These are phyloP conservation scores for Euglossa dilemma DNA, from an alignment of 1,140 invertebrate genomes.

Conservation along the genomic window DNA sequence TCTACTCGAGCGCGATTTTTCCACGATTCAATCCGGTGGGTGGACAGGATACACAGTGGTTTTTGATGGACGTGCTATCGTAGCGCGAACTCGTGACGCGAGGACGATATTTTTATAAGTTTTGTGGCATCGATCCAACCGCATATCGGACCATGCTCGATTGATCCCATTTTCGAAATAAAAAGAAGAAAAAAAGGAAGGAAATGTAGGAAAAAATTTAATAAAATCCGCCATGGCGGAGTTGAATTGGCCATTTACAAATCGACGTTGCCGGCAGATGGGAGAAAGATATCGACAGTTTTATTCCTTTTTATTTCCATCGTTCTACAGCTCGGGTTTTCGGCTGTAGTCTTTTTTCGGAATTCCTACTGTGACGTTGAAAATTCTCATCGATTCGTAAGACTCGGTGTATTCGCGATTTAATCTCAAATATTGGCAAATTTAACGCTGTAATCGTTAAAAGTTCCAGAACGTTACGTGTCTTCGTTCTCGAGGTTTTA, in stretches of 20 bases:
- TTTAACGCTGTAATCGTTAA: too few relatives aligned
- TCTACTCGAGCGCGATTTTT: slow-evolving; percentile 12
- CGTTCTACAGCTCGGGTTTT: too few relatives aligned
- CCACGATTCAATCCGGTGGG: slow-evolving; percentile 32
- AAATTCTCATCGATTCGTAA: too few relatives aligned
- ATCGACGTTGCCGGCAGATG: too few relatives aligned
- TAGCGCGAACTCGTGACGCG: slow-evolving; percentile 49
- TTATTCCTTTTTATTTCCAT: too few relatives aligned
- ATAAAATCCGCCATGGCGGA: neutral
- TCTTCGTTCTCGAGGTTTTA: too few relatives aligned
- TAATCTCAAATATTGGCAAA: too few relatives aligned
- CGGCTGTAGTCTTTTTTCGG: too few relatives aligned
- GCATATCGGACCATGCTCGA: slow-evolving; percentile 15
- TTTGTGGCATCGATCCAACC: slow-evolving; percentile 63
- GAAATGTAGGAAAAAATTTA: neutral
- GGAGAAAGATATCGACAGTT: too few relatives aligned
- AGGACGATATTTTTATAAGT: slow-evolving; percentile 66
- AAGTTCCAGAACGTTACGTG: too few relatives aligned
- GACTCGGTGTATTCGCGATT: too few relatives aligned
- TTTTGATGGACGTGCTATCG: slow-evolving; percentile 42
- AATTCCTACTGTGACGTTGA: too few relatives aligned
- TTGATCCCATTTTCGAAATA: slow-evolving; percentile 35
- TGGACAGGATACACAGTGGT: slow-evolving; percentile 32
- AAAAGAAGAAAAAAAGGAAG: neutral
- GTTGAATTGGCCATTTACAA: slow-evolving; percentile 7